Percentiles rank a stretch among this genome's conserved stretches.
Conservation (phyloP, 2,797 vertebrate genomes). For the Trichosurus vulpecula region DNA sequence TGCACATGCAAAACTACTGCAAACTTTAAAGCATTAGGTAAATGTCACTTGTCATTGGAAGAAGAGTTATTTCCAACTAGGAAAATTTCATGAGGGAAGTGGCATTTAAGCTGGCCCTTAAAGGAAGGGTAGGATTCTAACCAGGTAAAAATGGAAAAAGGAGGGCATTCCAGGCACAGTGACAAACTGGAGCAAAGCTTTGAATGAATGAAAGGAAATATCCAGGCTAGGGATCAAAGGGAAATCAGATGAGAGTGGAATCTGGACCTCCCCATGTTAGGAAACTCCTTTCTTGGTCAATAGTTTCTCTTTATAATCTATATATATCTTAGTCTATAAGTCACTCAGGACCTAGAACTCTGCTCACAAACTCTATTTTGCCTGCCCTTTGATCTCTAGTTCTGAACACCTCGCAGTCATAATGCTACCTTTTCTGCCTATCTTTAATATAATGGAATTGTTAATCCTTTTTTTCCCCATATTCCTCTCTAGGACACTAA, state of each 20-base stretch:
- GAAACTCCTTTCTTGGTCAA: not conserved
- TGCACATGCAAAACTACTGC: not conserved
- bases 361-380: not conserved
- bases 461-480: not conserved
- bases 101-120: not conserved
- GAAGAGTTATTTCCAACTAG: not conserved
- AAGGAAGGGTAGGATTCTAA: not conserved
- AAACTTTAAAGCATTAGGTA: not conserved
- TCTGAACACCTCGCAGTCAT: not conserved
- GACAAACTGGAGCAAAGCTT: not conserved
- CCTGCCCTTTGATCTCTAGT: not conserved
- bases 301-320: not conserved
- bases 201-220: not conserved
- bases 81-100: not conserved
- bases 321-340: not conserved
- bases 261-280: not conserved
- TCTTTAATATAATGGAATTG: not conserved
- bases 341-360: not conserved
- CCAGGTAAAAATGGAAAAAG: not conserved
- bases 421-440: not conserved
- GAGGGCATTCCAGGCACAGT: not conserved
- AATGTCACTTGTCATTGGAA: not conserved
- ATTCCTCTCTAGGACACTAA: not conserved
- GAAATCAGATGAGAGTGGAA: not conserved
- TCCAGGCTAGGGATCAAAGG: not conserved